Base-by-base conservation (phyloP, 2,113 vertebrate species). In the Atlantisia rogersi region DNA sequence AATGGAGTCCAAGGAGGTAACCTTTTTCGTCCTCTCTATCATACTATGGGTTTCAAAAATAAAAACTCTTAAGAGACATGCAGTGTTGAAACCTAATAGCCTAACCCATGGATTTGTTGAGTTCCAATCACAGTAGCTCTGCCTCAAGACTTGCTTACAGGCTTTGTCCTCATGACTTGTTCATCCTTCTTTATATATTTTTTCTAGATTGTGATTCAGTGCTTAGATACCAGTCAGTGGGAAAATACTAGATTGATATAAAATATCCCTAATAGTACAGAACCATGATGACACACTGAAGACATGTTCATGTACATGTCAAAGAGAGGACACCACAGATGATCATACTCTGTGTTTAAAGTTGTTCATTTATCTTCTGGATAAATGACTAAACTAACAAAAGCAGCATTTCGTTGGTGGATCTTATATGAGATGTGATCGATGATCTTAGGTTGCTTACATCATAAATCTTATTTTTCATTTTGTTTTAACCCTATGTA, bases 1-100 rank as follows among this genome's bases (percentile, higher is more conserved):
- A 96, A 98, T 99, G 98, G 62, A 87, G 93, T 99, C 99, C 11
- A 98, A 98, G n/a, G 2, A 92, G 48, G 99, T 99, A 98, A 96
- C 52, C 40, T 18, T 48, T 68, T 65, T 56, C 82, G 68, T 11
- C 31, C 28, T 55, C n/a, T 48, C 44, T 52, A 17, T 62, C 44
- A 42, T 74, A 42, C 29, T 69, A 28, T 22, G 15, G 19, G n/a
- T 80, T 80, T 70, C 25, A 50, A 10, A 71, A 73, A 70, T 64
- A 60, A 67, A 71, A 50, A 40, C 11, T 83, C 19, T 32, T 71
- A 62, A 86, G 59, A 92, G 76, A 7, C 2, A 12, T 1, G 6
- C 32, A 48, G 39, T 56, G 24, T 35, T 75, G 44, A 81, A 89
- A 83, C 4, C 1, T 58, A 15, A 25, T 52, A 48, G 35, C 24